Conservation (phyloP, 2,888 invertebrate genomes). For the Hypercompe scribonia region DNA sequence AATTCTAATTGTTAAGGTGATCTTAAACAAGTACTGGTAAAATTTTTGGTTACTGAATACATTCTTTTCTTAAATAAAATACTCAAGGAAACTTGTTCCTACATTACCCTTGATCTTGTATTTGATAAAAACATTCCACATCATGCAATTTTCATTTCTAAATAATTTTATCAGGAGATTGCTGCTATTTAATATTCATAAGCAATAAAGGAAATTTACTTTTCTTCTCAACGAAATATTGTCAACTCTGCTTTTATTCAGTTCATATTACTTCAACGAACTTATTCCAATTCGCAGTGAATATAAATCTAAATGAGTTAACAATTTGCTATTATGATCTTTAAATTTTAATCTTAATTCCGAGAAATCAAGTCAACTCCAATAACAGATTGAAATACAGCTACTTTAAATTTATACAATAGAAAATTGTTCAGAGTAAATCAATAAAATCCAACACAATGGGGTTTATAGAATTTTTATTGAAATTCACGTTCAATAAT, state of each 20-base stretch:
- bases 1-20: background rate
- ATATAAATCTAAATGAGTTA: constrained; percentile 51
- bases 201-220: constrained; percentile 50
- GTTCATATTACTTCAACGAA: constrained; percentile 61
- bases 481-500: background rate
- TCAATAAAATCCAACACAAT: constrained; percentile 2
- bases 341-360: constrained; percentile 29
- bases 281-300: constrained; percentile 58
- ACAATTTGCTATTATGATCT: constrained; percentile 34
- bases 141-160: constrained; percentile 42
- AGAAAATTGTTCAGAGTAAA: background rate
- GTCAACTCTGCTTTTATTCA: constrained; percentile 51
- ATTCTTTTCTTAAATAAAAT: constrained; percentile 21
- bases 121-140: constrained; percentile 34
- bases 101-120: constrained; percentile 16
- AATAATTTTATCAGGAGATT: constrained; percentile 48
- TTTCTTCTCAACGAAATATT: constrained; percentile 53
- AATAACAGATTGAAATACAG: background rate
- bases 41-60: constrained; percentile 4
- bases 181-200: constrained; percentile 54
- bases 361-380: background rate
- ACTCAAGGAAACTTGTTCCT: constrained; percentile 24
- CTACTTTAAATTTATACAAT: background rate
- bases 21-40: background rate
- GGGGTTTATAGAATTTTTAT: background rate